phyloP scores from a whole-genome alignment of 2,797 vertebrate species.

The Pipistrellus pipistrellus region DNA sequence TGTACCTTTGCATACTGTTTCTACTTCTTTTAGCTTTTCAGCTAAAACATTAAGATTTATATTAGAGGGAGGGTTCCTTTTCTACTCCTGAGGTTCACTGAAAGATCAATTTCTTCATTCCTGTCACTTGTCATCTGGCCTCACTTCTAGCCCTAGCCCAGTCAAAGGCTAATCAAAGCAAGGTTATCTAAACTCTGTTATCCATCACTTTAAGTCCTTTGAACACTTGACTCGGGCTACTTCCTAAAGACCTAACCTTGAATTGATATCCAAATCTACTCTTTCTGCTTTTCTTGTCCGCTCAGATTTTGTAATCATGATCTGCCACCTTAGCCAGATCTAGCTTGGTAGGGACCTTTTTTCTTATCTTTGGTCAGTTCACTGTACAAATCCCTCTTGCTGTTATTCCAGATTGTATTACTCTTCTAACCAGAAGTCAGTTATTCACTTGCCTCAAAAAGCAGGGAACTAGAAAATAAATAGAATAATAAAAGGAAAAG shows the following conservation, averaged over 20 bases:
- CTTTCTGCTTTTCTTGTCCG: not conserved
- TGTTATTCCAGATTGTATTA: not conserved
- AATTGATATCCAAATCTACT: not conserved
- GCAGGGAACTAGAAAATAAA: slow-evolving; percentile 8
- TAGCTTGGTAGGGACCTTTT: not conserved
- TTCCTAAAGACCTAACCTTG: not conserved
- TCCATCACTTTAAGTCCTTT: not conserved
- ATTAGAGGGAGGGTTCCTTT: not conserved
- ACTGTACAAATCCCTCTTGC: not conserved
- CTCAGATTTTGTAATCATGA: not conserved
- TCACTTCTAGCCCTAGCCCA: not conserved
- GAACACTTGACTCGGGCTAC: not conserved
- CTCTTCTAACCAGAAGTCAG: not conserved
- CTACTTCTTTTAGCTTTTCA: not conserved
- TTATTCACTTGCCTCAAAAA: not conserved
- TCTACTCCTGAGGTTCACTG: not conserved
- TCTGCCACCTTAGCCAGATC: not conserved
- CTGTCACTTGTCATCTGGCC: not conserved
- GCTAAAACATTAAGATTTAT: not conserved
- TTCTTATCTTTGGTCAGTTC: not conserved
- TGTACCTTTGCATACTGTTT: not conserved
- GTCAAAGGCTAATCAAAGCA: not conserved
- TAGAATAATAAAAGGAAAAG: not conserved
- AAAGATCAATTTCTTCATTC: not conserved
- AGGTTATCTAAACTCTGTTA: not conserved